Conservation (phyloP, 2,113 vertebrate genomes). For the Prunella himalayana region DNA sequence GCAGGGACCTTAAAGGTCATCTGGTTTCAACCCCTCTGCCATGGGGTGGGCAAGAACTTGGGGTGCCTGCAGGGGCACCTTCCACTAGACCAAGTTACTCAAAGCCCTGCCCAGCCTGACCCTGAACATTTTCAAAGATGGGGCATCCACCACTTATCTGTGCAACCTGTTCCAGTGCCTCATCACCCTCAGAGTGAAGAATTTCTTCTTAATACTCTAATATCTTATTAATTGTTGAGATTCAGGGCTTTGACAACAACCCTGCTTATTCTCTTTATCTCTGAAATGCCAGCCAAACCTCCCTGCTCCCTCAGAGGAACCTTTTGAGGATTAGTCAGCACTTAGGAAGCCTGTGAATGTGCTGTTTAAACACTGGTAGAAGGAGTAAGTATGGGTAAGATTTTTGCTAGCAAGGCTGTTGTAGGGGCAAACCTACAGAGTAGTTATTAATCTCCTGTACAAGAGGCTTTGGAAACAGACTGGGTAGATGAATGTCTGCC, state of each 20-base stretch:
- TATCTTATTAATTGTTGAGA: background rate
- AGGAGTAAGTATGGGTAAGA: background rate
- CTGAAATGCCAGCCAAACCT: background rate
- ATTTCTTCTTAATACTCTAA: background rate
- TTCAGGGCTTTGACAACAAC: background rate
- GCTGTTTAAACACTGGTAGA: background rate
- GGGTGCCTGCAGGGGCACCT: background rate
- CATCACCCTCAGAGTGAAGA: background rate
- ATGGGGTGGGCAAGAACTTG: background rate
- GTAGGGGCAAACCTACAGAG: background rate
- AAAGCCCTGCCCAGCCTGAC: background rate
- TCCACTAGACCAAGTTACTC: background rate
- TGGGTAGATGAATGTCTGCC: background rate
- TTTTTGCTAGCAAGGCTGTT: background rate
- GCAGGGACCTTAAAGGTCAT: background rate
- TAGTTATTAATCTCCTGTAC: background rate
- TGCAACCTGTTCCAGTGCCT: background rate
- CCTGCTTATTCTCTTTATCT: background rate
- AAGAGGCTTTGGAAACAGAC: background rate
- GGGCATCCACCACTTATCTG: background rate
- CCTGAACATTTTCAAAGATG: background rate
- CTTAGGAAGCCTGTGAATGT: background rate
- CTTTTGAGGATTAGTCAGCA: background rate
- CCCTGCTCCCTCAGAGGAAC: background rate
- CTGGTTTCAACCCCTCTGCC: background rate